These are phyloP conservation scores for Dolichopus griseipennis DNA, from an alignment of 2,888 invertebrate species.

Conservation along the genomic window DNA sequence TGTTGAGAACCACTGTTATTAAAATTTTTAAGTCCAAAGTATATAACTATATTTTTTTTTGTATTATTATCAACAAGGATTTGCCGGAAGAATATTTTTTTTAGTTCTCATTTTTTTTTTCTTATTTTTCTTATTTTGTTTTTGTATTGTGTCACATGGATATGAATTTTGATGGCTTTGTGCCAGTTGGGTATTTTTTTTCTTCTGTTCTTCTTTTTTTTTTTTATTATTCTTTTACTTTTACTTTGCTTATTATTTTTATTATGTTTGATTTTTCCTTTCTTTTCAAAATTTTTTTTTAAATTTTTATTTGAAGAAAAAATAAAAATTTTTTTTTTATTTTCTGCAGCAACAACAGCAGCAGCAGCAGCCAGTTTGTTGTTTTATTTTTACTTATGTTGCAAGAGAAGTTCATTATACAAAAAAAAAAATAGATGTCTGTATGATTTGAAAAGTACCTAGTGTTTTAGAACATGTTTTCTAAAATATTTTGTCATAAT, in stretches of 20 bases:
- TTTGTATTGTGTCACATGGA: not conserved
- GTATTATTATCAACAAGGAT: not conserved
- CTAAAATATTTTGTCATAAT: not conserved
- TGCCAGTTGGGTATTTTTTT: constrained; percentile 6
- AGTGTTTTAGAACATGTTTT: too few species aligned
- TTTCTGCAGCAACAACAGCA: too few species aligned
- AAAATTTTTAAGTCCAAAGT: too few species aligned
- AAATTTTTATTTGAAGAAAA: not conserved
- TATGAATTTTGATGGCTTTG: constrained; percentile 4
- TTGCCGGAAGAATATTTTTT: not conserved
- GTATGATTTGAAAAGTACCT: too few species aligned
- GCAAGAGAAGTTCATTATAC: too few species aligned
- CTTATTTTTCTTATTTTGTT: not conserved
- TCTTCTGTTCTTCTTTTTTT: not conserved
- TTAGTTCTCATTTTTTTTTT: not conserved
- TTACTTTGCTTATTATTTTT: not conserved
- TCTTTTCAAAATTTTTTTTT: not conserved
- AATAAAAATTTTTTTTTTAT: too few species aligned
- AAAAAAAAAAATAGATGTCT: too few species aligned
- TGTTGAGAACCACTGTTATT: too few species aligned
- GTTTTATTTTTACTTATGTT: too few species aligned
- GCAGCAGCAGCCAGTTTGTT: too few species aligned
- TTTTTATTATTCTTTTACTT: not conserved
- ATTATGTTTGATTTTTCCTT: not conserved
- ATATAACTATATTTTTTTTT: not conserved